Evolutionary conservation across 1,140 invertebrate genomes (phyloP), one percentile per base, ranked within the genome.

Genomic region (Asbolus verrucosus): DNA sequence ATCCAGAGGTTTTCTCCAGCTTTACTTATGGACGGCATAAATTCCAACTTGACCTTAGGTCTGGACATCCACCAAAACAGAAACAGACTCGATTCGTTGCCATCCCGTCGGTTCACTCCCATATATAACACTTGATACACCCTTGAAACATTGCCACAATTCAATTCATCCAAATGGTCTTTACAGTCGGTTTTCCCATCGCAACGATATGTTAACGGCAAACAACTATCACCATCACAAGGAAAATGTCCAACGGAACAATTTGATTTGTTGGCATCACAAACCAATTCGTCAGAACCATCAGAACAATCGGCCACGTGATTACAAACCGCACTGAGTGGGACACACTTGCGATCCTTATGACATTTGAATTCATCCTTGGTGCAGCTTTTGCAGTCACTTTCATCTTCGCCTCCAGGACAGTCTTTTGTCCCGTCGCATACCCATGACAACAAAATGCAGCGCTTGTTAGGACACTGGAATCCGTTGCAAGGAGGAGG

Each of bases 301-400:
- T 94, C 92, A 0, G 89, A 88, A 84, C 94, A 96, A 68, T 96
- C 91, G 1, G 80, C 72, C 0, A 83, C 76, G 1, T 87, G 86
- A 78, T 95, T 87, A 77, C 93, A 95, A 0, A 92, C 83, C 24
- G 80, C 82, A 73, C 67, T 65, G 0, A 77, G 75, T 1, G 85
- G 81, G 4, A 94, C 86, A 79, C 94, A 96, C 18, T 88, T 89
- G 2, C 87, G 86, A 74, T 93, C 92, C 1, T 80, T 79, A 0
- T 85, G 82, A 78, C 94, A 95, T 75, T 85, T 88, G 78, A 92
- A 93, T 69, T 91, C 85, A 66, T 88, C 84, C 0, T 80, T 71
- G 0, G 73, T 75, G 72, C 84, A 84, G 4, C 75, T 63, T 0
- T 75, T 65, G 59, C 84, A 85, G 61, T 79, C 46, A 1, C 41